phyloP scores from a whole-genome alignment of 2,888 invertebrate genomes.

The Azorinus chamasolen region DNA sequence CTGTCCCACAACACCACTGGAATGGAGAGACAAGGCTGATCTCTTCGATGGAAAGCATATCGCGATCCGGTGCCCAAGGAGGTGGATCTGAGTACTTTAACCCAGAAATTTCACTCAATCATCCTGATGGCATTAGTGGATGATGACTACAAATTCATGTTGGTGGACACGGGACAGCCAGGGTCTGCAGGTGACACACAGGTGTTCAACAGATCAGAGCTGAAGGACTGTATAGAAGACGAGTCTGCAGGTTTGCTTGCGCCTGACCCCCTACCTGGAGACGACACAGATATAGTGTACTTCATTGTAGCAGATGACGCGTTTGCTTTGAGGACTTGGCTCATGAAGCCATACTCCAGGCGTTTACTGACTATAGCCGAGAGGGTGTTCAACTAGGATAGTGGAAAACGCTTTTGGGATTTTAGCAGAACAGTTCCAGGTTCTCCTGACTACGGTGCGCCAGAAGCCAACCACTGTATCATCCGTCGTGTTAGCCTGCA shows the following conservation, averaged over 20 bases:
- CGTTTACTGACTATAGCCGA: background rate
- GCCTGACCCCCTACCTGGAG: background rate
- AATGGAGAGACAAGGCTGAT: slow-evolving; percentile 9
- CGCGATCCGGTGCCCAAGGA: background rate
- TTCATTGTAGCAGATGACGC: slow-evolving; percentile 8
- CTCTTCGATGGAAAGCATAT: slow-evolving; percentile 9
- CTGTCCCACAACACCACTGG: slow-evolving; percentile 4
- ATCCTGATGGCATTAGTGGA: slow-evolving; percentile 7
- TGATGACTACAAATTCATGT: slow-evolving; percentile 7
- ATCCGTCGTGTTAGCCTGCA: too few relatives aligned
- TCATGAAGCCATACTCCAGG: slow-evolving; percentile 3
- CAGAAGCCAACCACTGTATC: too few relatives aligned
- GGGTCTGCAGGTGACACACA: slow-evolving; percentile 12
- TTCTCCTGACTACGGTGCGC: too few relatives aligned
- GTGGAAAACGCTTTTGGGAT: too few relatives aligned
- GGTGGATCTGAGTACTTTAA: slow-evolving; percentile 10
- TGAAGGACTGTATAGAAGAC: slow-evolving; percentile 12
- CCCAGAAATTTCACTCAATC: slow-evolving; percentile 6
- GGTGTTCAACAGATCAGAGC: slow-evolving; percentile 11
- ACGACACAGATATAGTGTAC: slow-evolving; percentile 8
- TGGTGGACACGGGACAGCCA: slow-evolving; percentile 11
- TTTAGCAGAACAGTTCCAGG: too few relatives aligned
- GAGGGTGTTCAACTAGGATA: background rate
- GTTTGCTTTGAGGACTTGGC: slow-evolving; percentile 8
- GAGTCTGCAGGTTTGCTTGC: background rate